These are phyloP conservation scores for Varanus salvator DNA, from an alignment of 2,113 vertebrate species.

Conservation along the genomic window DNA sequence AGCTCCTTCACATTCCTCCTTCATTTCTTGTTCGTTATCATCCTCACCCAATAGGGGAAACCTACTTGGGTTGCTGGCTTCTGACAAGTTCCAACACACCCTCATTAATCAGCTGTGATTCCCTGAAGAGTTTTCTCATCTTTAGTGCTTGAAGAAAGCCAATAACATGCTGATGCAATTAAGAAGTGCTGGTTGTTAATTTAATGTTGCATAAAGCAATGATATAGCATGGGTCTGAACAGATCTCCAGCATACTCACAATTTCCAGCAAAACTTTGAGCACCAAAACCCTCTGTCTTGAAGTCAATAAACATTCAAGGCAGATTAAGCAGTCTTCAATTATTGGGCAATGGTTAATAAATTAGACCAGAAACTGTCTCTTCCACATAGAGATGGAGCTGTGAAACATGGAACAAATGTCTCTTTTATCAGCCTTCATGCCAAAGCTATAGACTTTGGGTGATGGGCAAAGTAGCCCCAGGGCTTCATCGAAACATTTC, in stretches of 20 bases:
- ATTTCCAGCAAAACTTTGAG: accelerated
- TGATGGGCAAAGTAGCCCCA: not conserved
- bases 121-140: constrained; percentile 11
- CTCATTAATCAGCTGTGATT: constrained; percentile 17
- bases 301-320: constrained; percentile 12
- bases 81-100: constrained; percentile 6
- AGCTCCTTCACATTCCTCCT: not conserved
- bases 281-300: not conserved
- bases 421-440: not conserved
- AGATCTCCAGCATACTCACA: constrained; percentile 26
- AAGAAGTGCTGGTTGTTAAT: constrained; percentile 15
- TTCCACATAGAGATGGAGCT: not conserved
- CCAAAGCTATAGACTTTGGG: not conserved
- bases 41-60: not conserved
- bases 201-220: constrained; percentile 32
- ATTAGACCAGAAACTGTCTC: not conserved
- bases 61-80: not conserved
- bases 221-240: not conserved
- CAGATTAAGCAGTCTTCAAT: constrained; percentile 18
- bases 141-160: not conserved
- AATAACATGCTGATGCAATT: constrained; percentile 19
- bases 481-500: not conserved
- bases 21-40: constrained; percentile 8
- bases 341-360: not conserved
- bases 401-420: not conserved